Percentiles rank a stretch among this genome's conserved stretches.
Evolutionary conservation across 2,113 vertebrate genomes (phyloP).

Genomic region (Phylloscopus trochiloides): DNA sequence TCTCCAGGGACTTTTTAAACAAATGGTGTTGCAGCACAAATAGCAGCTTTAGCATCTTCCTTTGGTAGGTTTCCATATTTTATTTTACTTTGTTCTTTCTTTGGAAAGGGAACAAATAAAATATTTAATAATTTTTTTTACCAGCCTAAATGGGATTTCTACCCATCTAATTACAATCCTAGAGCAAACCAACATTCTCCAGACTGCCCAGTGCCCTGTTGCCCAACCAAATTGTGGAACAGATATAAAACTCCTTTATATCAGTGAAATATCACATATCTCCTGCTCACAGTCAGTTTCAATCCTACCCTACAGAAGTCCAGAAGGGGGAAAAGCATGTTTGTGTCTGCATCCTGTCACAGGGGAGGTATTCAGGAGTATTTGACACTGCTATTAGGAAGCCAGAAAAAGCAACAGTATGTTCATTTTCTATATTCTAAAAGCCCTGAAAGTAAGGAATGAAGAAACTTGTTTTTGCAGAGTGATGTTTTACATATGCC

Average conservation of each 20-base stretch:
- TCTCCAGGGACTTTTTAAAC: not conserved
- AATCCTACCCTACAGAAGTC: not conserved
- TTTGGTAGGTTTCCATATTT: not conserved
- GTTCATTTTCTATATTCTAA: not conserved
- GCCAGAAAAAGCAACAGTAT: not conserved
- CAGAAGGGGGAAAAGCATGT: not conserved
- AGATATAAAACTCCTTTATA: not conserved
- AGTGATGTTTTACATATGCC: not conserved
- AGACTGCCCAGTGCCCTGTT: not conserved
- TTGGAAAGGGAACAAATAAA: not conserved
- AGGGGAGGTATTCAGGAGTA: not conserved
- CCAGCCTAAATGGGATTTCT: not conserved
- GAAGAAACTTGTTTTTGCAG: not conserved
- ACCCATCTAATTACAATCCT: not conserved
- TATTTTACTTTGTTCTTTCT: not conserved
- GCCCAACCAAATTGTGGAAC: not conserved
- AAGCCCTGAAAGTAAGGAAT: not conserved
- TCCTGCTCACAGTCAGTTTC: not conserved
- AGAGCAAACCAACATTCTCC: not conserved
- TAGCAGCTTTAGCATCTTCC: not conserved
- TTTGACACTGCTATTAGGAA: not conserved
- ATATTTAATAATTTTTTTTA: not conserved
- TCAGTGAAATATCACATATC: not conserved
- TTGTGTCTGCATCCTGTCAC: not conserved
- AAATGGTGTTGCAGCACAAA: not conserved